Percentiles rank a stretch among this genome's conserved stretches.
phyloP scores from a whole-genome alignment of 2,113 vertebrate species.

The Pollimyrus isidori region DNA sequence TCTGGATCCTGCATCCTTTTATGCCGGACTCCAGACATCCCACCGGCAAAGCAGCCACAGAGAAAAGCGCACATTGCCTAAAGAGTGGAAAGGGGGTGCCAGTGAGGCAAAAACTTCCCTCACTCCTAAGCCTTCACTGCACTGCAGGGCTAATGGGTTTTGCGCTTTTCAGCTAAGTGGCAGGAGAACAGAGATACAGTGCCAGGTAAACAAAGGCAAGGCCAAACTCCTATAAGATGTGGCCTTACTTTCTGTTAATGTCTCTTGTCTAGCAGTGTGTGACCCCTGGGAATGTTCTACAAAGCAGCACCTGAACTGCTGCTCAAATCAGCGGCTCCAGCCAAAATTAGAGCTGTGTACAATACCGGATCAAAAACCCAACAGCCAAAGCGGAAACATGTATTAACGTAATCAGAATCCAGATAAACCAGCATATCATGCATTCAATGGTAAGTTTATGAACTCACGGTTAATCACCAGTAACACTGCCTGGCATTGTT shows the following conservation, averaged over 20 bases:
- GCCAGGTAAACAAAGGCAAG: background rate
- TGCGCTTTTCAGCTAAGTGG: background rate
- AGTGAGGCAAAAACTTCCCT: background rate
- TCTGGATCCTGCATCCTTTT: background rate
- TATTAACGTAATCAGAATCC: background rate
- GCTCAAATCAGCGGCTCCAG: background rate
- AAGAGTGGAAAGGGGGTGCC: background rate
- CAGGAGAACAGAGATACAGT: background rate
- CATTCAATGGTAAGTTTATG: background rate
- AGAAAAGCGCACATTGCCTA: background rate
- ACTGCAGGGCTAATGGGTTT: background rate
- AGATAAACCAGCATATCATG: background rate
- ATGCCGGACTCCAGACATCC: background rate
- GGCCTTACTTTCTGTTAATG: background rate
- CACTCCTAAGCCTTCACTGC: background rate
- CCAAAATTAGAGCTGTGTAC: background rate
- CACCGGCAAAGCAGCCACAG: background rate
- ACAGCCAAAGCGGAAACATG: background rate
- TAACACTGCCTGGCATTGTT: background rate
- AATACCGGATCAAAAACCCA: background rate
- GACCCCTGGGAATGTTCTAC: background rate
- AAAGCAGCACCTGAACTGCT: background rate
- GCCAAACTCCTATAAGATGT: background rate
- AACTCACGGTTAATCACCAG: slow-evolving; percentile 1
- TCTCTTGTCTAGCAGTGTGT: background rate